Evolutionary conservation across 2,113 vertebrate genomes (phyloP), one percentile per base, ranked within the genome.

Genomic region (Rostratula benghalensis): DNA sequence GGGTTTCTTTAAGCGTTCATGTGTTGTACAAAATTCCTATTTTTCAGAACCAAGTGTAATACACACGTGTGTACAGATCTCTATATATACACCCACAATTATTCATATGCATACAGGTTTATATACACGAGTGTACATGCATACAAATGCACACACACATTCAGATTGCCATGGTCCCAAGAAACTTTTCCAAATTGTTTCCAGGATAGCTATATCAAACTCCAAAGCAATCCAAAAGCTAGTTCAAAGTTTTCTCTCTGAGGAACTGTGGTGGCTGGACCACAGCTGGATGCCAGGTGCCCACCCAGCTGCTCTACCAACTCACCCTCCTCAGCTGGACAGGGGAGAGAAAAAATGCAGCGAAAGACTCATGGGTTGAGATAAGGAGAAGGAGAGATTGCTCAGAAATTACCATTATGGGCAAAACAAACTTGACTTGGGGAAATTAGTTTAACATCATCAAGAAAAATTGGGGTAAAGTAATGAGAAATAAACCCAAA

Each of bases 81-180:
- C 19, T n/a, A 25, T 23, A 11, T 19, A 51, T 11, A n/a, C 6
- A 43, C 2, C 3, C 48, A 50, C 19, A 57, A 45, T 64, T 76
- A 69, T 30, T 39, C 28, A 65, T 24, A 53, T 3, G 8, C 50
- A 76, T 11, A 27, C 17, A 19, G n/a, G 20, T 28, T 61, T 67
- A 57, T 2, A 65, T 1, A 25, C 8, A 31, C 0, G 3, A 50
- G 16, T 20, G 27, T 48, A 30, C 17, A n/a, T 33, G 57, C 6
- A 27, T 13, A 30, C 6, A 35, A 9, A 67, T 12, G 27, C 16
- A 35, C 27, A 27, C 11, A 73, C 8, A 28, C 3, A 64, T 45
- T 92, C 51, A 46, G 28, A 71, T 10, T 8, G 23, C 43, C 27
- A 25, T 1, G 5, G 43, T 33, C 53, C 33, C 48, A 88, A 53